These are phyloP conservation scores for Chymomyza amoena DNA, from an alignment of 2,888 invertebrate species.

Conservation along the genomic window DNA sequence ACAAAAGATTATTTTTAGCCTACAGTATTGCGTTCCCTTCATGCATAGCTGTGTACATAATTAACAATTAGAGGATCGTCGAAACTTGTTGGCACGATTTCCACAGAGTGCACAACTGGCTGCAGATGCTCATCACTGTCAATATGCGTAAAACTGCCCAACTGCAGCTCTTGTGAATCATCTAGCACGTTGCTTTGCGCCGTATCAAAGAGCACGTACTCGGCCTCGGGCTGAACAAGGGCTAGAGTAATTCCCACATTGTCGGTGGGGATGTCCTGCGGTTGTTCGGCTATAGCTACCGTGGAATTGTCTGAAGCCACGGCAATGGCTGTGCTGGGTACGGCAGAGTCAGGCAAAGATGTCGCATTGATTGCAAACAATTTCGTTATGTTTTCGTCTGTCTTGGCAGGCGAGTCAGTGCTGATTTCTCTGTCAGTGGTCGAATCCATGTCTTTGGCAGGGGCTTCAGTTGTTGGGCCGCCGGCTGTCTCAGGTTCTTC, in stretches of 20 bases:
- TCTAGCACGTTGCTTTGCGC: slow-evolving; percentile 28
- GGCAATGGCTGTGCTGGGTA: slow-evolving; percentile 49
- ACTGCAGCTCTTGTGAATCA: slow-evolving; percentile 51
- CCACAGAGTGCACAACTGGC: slow-evolving; percentile 74
- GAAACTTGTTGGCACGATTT: slow-evolving; percentile 71
- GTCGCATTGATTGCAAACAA: slow-evolving; percentile 61
- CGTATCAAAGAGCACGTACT: slow-evolving; percentile 67
- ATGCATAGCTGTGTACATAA: slow-evolving; percentile 66
- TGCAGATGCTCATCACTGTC: slow-evolving; percentile 71
- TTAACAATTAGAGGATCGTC: slow-evolving; percentile 69
- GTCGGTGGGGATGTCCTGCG: slow-evolving; percentile 46
- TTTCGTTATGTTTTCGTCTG: slow-evolving; percentile 38
- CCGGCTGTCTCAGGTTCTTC: slow-evolving; percentile 57
- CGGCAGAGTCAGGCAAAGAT: slow-evolving; percentile 32
- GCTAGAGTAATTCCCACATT: slow-evolving; percentile 55
- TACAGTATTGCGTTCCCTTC: slow-evolving; percentile 9
- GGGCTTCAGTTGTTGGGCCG: slow-evolving; percentile 37
- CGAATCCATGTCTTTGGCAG: slow-evolving; percentile 13
- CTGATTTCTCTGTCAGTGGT: slow-evolving; percentile 9
- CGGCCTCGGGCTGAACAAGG: slow-evolving; percentile 62
- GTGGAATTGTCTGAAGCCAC: slow-evolving; percentile 48
- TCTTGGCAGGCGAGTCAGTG: slow-evolving; percentile 32
- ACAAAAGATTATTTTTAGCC: neutral
- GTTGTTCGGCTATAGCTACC: slow-evolving; percentile 54
- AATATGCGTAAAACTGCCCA: slow-evolving; percentile 70